Evolutionary conservation across 2,888 invertebrate genomes (phyloP).

Genomic region (Microctonus hyperodae): DNA sequence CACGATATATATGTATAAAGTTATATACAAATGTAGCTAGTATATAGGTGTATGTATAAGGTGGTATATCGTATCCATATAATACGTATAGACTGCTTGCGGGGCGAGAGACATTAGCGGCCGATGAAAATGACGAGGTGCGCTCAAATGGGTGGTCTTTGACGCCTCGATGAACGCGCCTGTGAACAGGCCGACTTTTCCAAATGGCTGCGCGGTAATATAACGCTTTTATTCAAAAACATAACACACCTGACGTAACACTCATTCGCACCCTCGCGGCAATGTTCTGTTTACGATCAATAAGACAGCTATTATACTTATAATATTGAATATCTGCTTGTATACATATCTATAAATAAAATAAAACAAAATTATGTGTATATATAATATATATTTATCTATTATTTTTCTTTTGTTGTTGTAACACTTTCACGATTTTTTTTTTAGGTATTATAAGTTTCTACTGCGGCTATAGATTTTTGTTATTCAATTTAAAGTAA

Average conservation of each 20-base stretch:
- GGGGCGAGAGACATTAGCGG: constrained; percentile 37
- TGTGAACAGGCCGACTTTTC: constrained; percentile 18
- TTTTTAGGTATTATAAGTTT: too few species aligned
- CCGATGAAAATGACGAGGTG: constrained; percentile 49
- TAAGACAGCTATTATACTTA: constrained; percentile 16
- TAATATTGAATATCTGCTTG: not conserved
- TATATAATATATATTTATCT: constrained; percentile 23
- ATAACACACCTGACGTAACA: constrained; percentile 20
- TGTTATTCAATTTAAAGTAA: too few species aligned
- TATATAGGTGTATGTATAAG: too few species aligned
- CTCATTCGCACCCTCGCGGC: not conserved
- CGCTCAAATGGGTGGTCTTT: constrained; percentile 52
- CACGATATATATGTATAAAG: not conserved
- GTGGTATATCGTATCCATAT: too few species aligned
- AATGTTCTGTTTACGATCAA: constrained; percentile 17
- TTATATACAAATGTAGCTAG: too few species aligned
- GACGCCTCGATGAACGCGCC: constrained; percentile 30
- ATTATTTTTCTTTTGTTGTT: too few species aligned
- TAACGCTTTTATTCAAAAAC: constrained; percentile 12
- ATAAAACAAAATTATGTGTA: not conserved
- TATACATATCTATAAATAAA: not conserved
- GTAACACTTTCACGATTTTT: too few species aligned
- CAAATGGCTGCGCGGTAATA: constrained; percentile 7
- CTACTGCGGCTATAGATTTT: too few species aligned
- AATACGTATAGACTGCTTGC: not conserved